Conservation (phyloP, 2,113 vertebrate species). For the Odontesthes bonariensis region DNA sequence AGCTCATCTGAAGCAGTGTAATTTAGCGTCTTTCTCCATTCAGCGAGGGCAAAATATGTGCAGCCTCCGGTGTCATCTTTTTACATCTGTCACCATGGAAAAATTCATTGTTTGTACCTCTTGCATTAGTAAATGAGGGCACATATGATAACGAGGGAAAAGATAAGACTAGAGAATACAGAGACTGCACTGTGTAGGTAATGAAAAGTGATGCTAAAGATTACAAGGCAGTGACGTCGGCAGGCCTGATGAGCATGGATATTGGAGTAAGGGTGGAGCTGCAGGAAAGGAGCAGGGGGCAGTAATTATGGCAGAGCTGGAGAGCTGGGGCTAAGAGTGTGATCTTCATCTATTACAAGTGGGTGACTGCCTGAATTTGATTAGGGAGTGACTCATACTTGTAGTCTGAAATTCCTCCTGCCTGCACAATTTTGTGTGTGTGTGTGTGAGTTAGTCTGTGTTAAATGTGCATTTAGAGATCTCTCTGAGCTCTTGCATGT, state of each 20-base stretch:
- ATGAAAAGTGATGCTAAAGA: conserved; percentile 6
- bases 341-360: conserved; percentile 58
- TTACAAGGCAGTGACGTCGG: conserved; percentile 43
- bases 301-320: conserved; percentile 21
- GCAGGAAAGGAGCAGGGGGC: conserved; percentile 17
- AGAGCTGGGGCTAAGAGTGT: conserved; percentile 24
- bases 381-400: conserved; percentile 74
- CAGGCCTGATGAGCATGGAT: neutral
- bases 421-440: conserved; percentile 19
- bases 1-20: neutral
- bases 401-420: conserved; percentile 54
- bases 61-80: neutral
- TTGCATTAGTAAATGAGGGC: neutral
- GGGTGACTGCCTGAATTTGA: conserved; percentile 70
- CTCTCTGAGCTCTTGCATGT: conserved; percentile 8
- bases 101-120: neutral
- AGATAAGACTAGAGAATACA: neutral
- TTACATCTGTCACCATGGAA: neutral
- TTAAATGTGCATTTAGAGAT: conserved; percentile 31
- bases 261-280: conserved; percentile 29
- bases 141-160: conserved; percentile 7
- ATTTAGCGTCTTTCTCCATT: conserved; percentile 11
- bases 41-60: neutral
- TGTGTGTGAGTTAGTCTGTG: conserved; percentile 14
- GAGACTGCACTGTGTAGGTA: neutral